phyloP scores from a whole-genome alignment of 2,888 invertebrate species.

The Cylindroiulus punctatus region DNA sequence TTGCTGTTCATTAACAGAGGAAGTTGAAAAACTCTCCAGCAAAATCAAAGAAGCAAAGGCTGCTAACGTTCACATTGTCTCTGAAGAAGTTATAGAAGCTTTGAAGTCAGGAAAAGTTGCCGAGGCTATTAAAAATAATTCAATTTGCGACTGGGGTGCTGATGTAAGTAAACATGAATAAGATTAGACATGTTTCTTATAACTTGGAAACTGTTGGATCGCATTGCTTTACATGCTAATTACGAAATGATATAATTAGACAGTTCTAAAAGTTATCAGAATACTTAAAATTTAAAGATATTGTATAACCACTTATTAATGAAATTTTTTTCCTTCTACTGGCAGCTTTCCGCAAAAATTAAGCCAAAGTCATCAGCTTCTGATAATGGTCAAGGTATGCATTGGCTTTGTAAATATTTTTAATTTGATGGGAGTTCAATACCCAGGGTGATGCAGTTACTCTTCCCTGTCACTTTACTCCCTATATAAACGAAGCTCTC shows the following conservation, averaged over 20 bases:
- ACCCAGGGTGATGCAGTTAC: constrained; percentile 63
- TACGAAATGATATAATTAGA: too few relatives aligned
- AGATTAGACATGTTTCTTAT: neutral
- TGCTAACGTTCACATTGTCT: constrained; percentile 81
- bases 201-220: too few relatives aligned
- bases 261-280: too few relatives aligned
- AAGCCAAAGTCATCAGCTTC: neutral
- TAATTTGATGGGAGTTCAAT: constrained; percentile 57
- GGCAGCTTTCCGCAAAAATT: constrained; percentile 23
- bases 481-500: constrained; percentile 63
- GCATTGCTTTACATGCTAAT: too few relatives aligned
- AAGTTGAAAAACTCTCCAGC: constrained; percentile 75
- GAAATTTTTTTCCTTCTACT: neutral
- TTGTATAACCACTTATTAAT: neutral
- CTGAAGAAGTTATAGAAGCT: constrained; percentile 77
- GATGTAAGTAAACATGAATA: constrained; percentile 70
- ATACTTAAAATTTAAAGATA: constrained; percentile 17
- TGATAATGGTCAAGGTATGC: constrained; percentile 29
- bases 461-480: constrained; percentile 60
- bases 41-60: constrained; percentile 76
- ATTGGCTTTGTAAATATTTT: neutral
- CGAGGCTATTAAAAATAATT: constrained; percentile 75
- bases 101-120: constrained; percentile 71
- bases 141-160: constrained; percentile 84
- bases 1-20: constrained; percentile 65